phyloP scores from a whole-genome alignment of 92 coral and sea anemone genomes.

The Diadumene lineata region DNA sequence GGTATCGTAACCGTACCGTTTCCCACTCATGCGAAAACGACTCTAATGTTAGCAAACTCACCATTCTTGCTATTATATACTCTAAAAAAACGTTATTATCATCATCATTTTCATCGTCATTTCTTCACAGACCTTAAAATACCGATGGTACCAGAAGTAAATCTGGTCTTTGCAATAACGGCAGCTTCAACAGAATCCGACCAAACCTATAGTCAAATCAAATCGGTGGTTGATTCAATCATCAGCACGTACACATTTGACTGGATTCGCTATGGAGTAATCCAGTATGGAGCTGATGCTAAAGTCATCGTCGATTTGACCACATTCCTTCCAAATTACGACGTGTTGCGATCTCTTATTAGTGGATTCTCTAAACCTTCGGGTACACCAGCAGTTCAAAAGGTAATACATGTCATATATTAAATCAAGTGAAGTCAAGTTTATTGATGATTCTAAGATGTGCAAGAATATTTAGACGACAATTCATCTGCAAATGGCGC shows the following conservation, averaged over 20 bases:
- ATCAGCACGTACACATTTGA: constrained; percentile 59
- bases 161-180: constrained; percentile 57
- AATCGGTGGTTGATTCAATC: constrained; percentile 54
- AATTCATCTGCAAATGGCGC: no score
- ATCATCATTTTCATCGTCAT: neutral
- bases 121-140: constrained; percentile 13
- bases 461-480: no score
- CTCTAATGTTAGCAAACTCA: no score
- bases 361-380: constrained; percentile 8
- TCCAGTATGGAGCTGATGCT: constrained; percentile 67
- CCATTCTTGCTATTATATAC: no score
- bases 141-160: constrained; percentile 42
- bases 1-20: no score
- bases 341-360: constrained; percentile 14
- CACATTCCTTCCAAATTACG: constrained; percentile 23
- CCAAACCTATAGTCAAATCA: constrained; percentile 63
- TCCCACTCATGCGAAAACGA: no score
- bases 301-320: constrained; percentile 41
- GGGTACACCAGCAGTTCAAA: constrained; percentile 37
- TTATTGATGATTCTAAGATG: no score
- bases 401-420: constrained; percentile 26
- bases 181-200: constrained; percentile 61
- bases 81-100: no score
- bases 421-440: no score
- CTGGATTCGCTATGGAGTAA: constrained; percentile 68